Base-by-base conservation (phyloP, 2,113 vertebrate species). In the Steatornis caripensis region DNA sequence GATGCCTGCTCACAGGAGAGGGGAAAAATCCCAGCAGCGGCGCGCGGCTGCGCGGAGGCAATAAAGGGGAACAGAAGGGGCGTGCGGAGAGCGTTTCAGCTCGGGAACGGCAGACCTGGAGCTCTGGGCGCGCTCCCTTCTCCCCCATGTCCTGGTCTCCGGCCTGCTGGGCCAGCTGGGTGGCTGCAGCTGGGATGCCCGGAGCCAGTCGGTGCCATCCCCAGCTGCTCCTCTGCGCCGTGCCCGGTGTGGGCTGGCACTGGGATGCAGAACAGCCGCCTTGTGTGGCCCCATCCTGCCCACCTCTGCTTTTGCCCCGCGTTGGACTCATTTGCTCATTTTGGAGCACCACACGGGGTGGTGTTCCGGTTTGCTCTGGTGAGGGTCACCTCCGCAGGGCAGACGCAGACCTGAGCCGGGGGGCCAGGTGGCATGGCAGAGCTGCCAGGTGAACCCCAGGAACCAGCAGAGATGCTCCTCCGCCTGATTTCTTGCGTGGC, bases 281-380 rank as follows among this genome's bases (percentile, higher is more conserved):
- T 49, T 45, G 27, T 78, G 55, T 0, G 0, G 61, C 51, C 10
- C 43, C 74, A 12, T 71, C 36, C 82, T 79, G 34, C 41, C 43
- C 0, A 0, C 43, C 51, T 15, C 77, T 60, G 32, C 26, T 62
- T 70, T 82, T 64, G 12, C 21, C 11, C 4, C n/a, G 9, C 1
- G 0, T 9, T 53, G 19, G 6, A 0, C 27, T 58, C 6, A 1
- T 12, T 32, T n/a, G n/a, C n/a, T n/a, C n/a, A n/a, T n/a, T 68
- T 10, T 17, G 41, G 41, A 6, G 6, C n/a, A n/a, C n/a, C n/a
- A n/a, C n/a, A n/a, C n/a, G 37, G 9, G 9, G 11, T 37, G 20
- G n/a, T 87, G 19, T 21, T 65, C 23, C 64, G 1, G 2, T 15
- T 70, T 0, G 0, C 32, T 14, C 46, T 1, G 8, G 24, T 4